Percentiles rank a stretch among this genome's conserved stretches.
Evolutionary conservation across 2,113 vertebrate genomes (phyloP).

Genomic region (Numenius arquata): DNA sequence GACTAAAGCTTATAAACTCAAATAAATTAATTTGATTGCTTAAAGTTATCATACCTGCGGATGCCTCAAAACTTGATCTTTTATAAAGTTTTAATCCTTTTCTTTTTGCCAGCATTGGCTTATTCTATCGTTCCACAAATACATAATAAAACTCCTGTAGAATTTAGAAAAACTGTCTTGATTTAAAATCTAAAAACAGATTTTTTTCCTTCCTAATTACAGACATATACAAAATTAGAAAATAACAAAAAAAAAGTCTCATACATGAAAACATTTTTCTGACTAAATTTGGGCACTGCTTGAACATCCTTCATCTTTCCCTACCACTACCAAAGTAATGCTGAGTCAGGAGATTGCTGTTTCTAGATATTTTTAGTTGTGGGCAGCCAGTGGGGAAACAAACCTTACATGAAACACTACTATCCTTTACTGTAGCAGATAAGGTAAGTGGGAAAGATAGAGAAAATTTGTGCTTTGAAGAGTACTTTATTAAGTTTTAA

Average conservation of each 20-base stretch:
- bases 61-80: background rate
- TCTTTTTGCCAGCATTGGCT: background rate
- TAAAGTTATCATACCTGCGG: no score
- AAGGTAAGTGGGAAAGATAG: background rate
- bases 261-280: background rate
- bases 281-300: background rate
- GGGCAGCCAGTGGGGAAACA: background rate
- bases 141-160: no score
- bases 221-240: background rate
- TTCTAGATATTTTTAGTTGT: background rate
- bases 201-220: background rate
- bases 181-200: background rate
- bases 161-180: background rate
- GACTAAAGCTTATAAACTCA: no score
- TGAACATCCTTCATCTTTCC: background rate
- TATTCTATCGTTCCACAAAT: background rate
- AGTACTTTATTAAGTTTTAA: background rate
- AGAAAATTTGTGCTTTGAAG: background rate
- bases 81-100: background rate
- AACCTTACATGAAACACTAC: background rate
- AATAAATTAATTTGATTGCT: no score
- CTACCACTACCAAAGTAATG: background rate
- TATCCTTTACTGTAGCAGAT: background rate
- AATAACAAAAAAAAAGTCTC: background rate
- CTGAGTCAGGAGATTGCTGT: background rate